Percentiles rank a stretch among this genome's conserved stretches.
Evolutionary conservation across 2,797 vertebrate genomes (phyloP).

Genomic region (Semaprochilodus insignis): DNA sequence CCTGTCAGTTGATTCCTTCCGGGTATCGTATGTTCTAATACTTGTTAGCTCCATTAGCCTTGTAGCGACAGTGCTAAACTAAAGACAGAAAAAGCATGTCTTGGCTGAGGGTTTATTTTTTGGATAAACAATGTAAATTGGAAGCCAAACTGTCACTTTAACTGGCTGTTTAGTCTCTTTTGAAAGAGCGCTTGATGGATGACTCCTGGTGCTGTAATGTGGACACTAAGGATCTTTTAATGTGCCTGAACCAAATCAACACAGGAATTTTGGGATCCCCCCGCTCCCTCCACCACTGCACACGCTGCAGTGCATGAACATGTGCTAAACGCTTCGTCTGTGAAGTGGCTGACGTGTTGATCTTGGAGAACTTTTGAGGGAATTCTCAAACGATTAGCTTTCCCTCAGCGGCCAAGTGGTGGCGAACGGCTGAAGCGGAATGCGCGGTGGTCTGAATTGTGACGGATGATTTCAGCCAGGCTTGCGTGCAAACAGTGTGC

Average conservation of each 20-base stretch:
- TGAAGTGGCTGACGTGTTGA: conserved; percentile 1
- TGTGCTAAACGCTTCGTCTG: background rate
- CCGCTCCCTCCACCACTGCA: background rate
- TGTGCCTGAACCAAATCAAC: background rate
- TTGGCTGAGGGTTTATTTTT: too few species aligned
- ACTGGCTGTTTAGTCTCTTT: too few species aligned
- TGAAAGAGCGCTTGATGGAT: background rate
- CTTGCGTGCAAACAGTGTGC: conserved; percentile 15
- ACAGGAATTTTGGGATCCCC: background rate
- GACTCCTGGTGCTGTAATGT: background rate
- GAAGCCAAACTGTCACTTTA: too few species aligned
- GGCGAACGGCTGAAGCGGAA: background rate
- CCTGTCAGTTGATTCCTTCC: too few species aligned
- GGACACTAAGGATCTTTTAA: background rate
- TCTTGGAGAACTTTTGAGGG: background rate
- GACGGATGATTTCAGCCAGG: conserved; percentile 18
- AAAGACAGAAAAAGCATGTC: too few species aligned
- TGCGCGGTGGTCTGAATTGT: background rate
- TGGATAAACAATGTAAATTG: too few species aligned
- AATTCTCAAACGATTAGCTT: conserved; percentile 3
- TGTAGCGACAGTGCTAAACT: too few species aligned
- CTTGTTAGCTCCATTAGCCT: too few species aligned
- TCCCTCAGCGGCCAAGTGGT: background rate
- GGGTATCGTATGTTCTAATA: too few species aligned
- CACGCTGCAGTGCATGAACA: background rate